Conservation (phyloP, 2,113 vertebrate species). For the mouse (Mus musculus) region GRCm39 chr16:52656501-52657000, state of each 20-base stretch:
- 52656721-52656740: not conserved
- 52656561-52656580: not conserved
- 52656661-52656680: not conserved
- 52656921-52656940: not conserved
- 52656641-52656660: not conserved
- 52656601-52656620: not conserved
- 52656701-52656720: not conserved
- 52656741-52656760: not conserved
- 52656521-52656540: not conserved
- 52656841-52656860: not conserved
- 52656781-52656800: not conserved
- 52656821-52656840: fast-evolving
- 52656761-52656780: not conserved
- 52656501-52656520: not conserved
- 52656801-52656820: not conserved
- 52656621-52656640: fast-evolving
- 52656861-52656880: not conserved
- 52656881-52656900: not conserved
- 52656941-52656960: not conserved
- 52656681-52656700: not conserved
- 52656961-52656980: not conserved
- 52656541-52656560: not conserved
- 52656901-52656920: not conserved
- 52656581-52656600: not conserved
- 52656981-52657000: not conserved